Base-by-base conservation (phyloP, 1,140 invertebrate species). In the Hylyphantes graminicola region DNA sequence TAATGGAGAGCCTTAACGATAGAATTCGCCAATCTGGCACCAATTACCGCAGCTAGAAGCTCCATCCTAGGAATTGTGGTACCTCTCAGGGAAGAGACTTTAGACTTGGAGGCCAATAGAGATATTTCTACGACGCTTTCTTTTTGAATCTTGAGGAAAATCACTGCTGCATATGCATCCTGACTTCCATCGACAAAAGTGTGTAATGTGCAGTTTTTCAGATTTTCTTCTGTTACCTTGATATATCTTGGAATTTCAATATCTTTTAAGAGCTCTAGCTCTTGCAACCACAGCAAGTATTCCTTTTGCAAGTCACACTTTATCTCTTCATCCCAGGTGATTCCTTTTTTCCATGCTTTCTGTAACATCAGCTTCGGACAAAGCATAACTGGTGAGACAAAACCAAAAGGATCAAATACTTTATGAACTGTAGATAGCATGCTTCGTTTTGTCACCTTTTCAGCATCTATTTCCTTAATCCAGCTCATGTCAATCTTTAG, bases 21-120 rank as follows among this genome's bases (percentile, higher is more conserved):
- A 0, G 70, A 57, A 73, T 73, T 21, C 0, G 53, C 15, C 15
- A 73, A 17, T 17, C 54, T 19, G 0, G 70, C 53, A 21, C 0
- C 8, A 73, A 73, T 55, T 13, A 73, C n/a, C n/a, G n/a, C n/a
- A n/a, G n/a, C n/a, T n/a, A n/a, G n/a, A 21, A 73, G 70, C 57
- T 73, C 54, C 70, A 73, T 73, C 57, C 54, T 73, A 9, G 54
- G 53, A 57, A 73, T 73, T 19, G 54, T 57, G 0, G 9, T 12
- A 5, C 50, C 67, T 73, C 70, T 57, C 35, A 48, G 21, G 15
- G 0, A 1, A 73, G 51, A 9, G 7, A 73, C 54, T 73, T 19
- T 9, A 57, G 17, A 73, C 10, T 73, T 73, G 13, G 54, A 15
- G 13, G 53, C 50, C 17, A 21, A 21, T 7, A 57, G 53, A 73